phyloP scores from a whole-genome alignment of 1,140 invertebrate species.

The Zaprionus lachaisei region DNA sequence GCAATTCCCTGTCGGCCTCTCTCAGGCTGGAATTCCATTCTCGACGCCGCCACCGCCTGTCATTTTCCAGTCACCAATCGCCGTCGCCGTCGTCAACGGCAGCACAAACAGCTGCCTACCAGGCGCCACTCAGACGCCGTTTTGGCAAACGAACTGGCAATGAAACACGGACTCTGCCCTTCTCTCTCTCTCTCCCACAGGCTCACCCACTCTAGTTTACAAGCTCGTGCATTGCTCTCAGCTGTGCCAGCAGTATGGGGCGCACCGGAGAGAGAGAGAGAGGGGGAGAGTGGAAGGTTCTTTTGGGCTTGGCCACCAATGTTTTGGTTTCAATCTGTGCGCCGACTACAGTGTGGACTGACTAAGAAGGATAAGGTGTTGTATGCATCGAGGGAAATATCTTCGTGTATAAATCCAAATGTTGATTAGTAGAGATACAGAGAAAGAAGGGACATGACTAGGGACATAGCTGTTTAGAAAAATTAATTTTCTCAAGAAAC shows the following conservation, averaged over 20 bases:
- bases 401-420: neutral
- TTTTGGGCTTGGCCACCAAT: slow-evolving; percentile 31
- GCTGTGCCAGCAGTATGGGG: slow-evolving; percentile 32
- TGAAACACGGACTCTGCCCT: slow-evolving; percentile 56
- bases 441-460: neutral
- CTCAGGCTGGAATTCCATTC: slow-evolving; percentile 2
- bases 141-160: slow-evolving; percentile 66
- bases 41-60: slow-evolving; percentile 15
- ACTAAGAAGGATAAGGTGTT: neutral
- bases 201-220: neutral
- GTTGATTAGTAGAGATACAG: neutral
- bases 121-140: slow-evolving; percentile 72
- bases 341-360: slow-evolving; percentile 41
- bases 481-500: neutral
- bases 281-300: neutral
- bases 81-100: slow-evolving; percentile 31
- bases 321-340: slow-evolving; percentile 61
- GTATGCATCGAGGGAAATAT: too few relatives aligned
- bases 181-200: neutral
- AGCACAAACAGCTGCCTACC: slow-evolving; percentile 74
- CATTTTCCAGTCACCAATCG: slow-evolving; percentile 43
- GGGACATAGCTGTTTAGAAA: too few relatives aligned
- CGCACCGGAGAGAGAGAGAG: neutral
- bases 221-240: slow-evolving; percentile 35
- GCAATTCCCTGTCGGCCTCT: neutral